Conservation (phyloP, 2,797 vertebrate species). For the Dallia pectoralis region DNA sequence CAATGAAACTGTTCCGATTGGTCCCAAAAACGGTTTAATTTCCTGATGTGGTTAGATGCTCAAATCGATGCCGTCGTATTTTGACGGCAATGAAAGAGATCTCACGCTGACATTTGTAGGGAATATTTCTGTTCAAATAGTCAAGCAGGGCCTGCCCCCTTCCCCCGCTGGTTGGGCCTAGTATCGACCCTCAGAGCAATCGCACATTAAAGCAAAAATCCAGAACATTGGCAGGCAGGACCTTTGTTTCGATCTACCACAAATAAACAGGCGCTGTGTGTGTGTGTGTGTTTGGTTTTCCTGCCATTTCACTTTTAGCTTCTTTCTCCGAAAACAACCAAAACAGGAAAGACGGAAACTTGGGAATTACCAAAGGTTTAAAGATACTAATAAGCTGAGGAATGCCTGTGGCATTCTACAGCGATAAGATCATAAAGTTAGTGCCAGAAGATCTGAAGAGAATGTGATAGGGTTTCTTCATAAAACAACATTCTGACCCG, state of each 20-base stretch:
- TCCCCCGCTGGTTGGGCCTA: conserved; percentile 33
- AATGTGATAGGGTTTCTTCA: background rate
- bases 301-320: conserved; percentile 11
- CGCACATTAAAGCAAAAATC: conserved; percentile 65
- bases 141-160: conserved; percentile 37
- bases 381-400: background rate
- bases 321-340: conserved; percentile 47
- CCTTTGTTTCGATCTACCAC: conserved; percentile 61
- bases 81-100: too few species aligned
- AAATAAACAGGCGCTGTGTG: background rate
- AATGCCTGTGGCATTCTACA: background rate
- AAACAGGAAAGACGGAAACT: conserved; percentile 46
- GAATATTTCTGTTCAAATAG: conserved; percentile 12
- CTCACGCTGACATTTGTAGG: too few species aligned
- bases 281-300: conserved; percentile 33
- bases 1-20: too few species aligned
- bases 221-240: conserved; percentile 43
- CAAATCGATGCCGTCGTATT: too few species aligned
- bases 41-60: too few species aligned
- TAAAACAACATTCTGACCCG: background rate
- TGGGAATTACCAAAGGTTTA: conserved; percentile 12
- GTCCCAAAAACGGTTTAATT: too few species aligned
- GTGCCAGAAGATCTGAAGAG: background rate
- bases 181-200: conserved; percentile 57
- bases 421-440: background rate